A percentile compares a stretch with the other conserved stretches of the same genome.
phyloP scores from a whole-genome alignment of 2,797 vertebrate species.

The Lutra lutra region DNA sequence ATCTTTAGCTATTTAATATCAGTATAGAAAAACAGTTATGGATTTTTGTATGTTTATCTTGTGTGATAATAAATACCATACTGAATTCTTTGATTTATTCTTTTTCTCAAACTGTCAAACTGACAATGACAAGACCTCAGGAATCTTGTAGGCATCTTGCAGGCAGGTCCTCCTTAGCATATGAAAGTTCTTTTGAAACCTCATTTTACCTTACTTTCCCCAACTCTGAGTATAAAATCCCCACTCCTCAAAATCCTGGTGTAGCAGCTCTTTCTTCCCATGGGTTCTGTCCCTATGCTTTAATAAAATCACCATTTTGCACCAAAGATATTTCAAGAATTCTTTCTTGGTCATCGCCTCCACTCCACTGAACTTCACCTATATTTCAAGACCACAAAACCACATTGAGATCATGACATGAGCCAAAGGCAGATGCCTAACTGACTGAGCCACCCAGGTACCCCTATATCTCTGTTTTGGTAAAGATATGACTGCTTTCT shows the following conservation, averaged over 20 bases:
- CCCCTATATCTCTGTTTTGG: neutral
- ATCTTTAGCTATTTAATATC: constrained; percentile 2
- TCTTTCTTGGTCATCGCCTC: too few relatives aligned
- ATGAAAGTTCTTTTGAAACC: neutral
- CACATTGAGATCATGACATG: neutral
- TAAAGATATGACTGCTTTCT: neutral
- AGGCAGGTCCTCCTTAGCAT: neutral
- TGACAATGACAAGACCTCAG: neutral
- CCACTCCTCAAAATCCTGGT: too few relatives aligned
- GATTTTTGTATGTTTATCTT: neutral
- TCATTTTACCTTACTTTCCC: neutral
- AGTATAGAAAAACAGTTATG: neutral
- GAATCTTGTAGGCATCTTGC: neutral
- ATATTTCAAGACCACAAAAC: too few relatives aligned
- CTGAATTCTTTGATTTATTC: neutral
- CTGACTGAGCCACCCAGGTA: neutral
- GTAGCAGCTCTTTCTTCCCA: too few relatives aligned
- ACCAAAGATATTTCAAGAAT: too few relatives aligned
- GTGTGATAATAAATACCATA: neutral
- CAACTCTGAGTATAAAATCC: too few relatives aligned
- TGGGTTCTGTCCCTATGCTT: neutral
- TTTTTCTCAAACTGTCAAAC: neutral
- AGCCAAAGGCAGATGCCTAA: neutral
- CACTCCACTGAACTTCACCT: too few relatives aligned
- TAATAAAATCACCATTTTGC: neutral